Evolutionary conservation across 2,888 invertebrate genomes (phyloP), one percentile per base, ranked within the genome.

Genomic region (Tromatobia lineatoria): DNA sequence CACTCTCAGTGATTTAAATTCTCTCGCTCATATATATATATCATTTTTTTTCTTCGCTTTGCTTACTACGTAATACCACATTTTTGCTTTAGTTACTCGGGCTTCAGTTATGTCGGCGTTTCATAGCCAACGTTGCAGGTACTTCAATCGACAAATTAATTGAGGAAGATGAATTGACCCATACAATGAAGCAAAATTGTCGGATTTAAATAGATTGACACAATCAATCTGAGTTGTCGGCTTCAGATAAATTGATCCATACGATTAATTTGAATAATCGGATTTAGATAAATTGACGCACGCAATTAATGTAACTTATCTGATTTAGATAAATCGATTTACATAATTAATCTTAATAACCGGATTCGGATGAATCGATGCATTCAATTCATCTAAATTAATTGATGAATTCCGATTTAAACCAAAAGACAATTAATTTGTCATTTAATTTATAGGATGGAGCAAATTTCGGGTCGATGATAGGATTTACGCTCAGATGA

Each of bases 361-460:
- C 7, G 4, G 13, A 42, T 42, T 42, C 8, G 8, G 50, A 18
- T 52, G 3, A n/a, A n/a, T 52, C 50, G 50, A 52, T 18, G 18
- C 18, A 18, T 4, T 23, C 2, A 57, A 57, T 25, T 11, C 3
- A 25, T 57, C 0, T 0, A 10, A 3, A 20, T 64, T 38, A 8
- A 64, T 64, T 18, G 59, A 59, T 59, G 11, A 29, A 29, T 4
- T 25, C 15, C 29, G 10, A 25, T 25, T 15, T 23, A 10, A 54
- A 8, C 34, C 4, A 38, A 38, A 38, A 38, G 38, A 1, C 23
- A 57, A 57, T 57, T 52, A 18, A 29, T 67, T 69, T 50, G 61
- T 61, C 15, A 25, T 59, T 45, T 7, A 38, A 10, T 61, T 88
- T 61, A 92, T 83, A 89, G 90, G 80, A 92, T 87, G 74, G 80